Percentiles rank a stretch among this genome's conserved stretches.
phyloP scores from a whole-genome alignment of 2,888 invertebrate genomes.

The Resseliella maxima region DNA sequence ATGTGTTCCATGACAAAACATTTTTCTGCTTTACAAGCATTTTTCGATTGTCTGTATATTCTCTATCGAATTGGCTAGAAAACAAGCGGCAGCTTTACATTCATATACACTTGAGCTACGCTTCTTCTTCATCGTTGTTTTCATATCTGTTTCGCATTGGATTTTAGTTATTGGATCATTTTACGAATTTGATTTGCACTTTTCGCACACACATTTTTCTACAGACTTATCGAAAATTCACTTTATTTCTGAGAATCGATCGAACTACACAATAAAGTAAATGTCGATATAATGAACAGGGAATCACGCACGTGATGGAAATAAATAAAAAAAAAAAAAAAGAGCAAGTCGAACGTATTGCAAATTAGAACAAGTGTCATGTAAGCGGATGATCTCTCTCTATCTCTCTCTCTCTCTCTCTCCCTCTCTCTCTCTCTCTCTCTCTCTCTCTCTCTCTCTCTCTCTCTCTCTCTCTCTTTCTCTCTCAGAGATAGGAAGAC shows the following conservation, averaged over 20 bases:
- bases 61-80: background rate
- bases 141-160: background rate
- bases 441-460: too few species aligned
- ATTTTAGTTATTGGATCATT: background rate
- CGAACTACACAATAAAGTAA: background rate
- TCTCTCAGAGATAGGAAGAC: too few species aligned
- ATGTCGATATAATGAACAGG: conserved; percentile 41
- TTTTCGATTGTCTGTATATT: background rate
- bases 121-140: background rate
- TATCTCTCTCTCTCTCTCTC: background rate
- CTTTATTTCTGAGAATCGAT: background rate
- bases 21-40: conserved; percentile 38
- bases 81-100: background rate
- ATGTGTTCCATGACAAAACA: background rate
- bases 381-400: background rate
- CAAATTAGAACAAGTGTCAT: background rate
- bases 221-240: background rate
- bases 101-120: background rate
- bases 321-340: background rate
- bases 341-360: background rate
- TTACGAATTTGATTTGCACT: conserved; percentile 43
- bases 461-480: too few species aligned
- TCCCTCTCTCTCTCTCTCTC: too few species aligned
- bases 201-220: background rate
- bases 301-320: conserved; percentile 25